A percentile compares a stretch with the other conserved stretches of the same genome.
phyloP scores from a whole-genome alignment of 2,797 vertebrate genomes.

The Rhabdomys pumilio region DNA sequence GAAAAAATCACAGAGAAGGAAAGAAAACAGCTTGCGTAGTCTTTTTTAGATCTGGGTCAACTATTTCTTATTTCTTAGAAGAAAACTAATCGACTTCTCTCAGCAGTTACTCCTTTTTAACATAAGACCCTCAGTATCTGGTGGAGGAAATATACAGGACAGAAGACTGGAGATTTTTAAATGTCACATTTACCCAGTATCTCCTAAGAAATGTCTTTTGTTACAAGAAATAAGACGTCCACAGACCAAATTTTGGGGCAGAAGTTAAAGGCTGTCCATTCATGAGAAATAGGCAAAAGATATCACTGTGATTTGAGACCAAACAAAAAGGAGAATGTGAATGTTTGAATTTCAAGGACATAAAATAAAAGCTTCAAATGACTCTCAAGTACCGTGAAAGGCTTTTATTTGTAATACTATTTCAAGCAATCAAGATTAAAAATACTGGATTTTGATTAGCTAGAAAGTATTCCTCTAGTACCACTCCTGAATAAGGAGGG shows the following conservation, averaged over 20 bases:
- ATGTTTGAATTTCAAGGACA: not conserved
- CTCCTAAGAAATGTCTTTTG: not conserved
- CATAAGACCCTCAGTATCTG: conserved; percentile 22
- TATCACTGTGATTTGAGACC: not conserved
- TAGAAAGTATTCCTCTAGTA: conserved; percentile 64
- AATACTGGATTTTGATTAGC: conserved; percentile 57
- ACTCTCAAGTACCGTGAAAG: not conserved
- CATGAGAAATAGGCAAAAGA: not conserved
- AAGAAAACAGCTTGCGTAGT: not conserved
- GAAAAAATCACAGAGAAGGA: conserved; percentile 20
- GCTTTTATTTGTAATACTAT: conserved; percentile 56
- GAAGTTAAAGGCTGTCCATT: not conserved
- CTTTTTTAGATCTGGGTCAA: conserved; percentile 44
- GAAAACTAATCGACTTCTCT: conserved; percentile 68
- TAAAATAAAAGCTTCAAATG: not conserved
- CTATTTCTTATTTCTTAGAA: conserved; percentile 55
- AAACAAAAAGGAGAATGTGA: no score
- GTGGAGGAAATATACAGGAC: not conserved
- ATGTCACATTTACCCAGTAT: not conserved
- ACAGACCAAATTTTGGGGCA: not conserved
- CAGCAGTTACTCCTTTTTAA: conserved; percentile 77
- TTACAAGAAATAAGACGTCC: not conserved
- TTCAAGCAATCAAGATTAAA: conserved; percentile 64
- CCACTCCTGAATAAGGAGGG: conserved; percentile 29
- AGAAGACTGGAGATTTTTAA: not conserved